A percentile compares a stretch with the other conserved stretches of the same genome.
phyloP scores from a whole-genome alignment of 2,113 vertebrate genomes.

The Hypocryptadius cinnamomeus region DNA sequence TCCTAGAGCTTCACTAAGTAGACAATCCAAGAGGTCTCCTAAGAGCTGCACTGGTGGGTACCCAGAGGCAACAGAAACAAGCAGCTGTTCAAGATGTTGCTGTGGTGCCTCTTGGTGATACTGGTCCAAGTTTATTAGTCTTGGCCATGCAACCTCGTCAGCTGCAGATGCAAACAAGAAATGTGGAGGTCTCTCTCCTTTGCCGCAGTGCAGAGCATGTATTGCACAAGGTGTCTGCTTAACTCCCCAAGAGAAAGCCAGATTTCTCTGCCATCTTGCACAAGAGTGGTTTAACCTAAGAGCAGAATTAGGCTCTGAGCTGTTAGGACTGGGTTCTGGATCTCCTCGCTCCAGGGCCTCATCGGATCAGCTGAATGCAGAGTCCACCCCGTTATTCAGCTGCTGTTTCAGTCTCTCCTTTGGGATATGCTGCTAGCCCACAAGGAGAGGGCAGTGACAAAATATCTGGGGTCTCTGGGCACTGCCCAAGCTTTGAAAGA shows the following conservation, averaged over 20 bases:
- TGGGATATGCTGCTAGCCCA: neutral
- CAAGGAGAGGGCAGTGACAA: neutral
- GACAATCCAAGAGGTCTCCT: neutral
- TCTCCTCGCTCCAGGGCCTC: neutral
- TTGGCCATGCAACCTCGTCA: neutral
- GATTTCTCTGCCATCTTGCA: neutral
- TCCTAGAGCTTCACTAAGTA: neutral
- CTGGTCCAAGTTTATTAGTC: neutral
- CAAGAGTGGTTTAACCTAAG: neutral
- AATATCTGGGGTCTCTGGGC: neutral
- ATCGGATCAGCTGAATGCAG: accelerated
- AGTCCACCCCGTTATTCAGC: neutral
- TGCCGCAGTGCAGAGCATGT: accelerated
- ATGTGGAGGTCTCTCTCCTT: neutral
- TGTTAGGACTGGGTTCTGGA: neutral
- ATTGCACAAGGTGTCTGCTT: neutral
- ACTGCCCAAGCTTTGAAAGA: neutral
- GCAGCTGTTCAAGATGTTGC: neutral
- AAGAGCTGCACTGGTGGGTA: neutral
- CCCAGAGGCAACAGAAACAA: neutral
- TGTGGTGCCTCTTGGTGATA: neutral
- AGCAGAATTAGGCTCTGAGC: neutral
- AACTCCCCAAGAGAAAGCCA: accelerated
- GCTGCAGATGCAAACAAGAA: neutral
- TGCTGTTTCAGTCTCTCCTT: neutral